phyloP scores from a whole-genome alignment of 1,140 invertebrate genomes.

The Bombus confusus region DNA sequence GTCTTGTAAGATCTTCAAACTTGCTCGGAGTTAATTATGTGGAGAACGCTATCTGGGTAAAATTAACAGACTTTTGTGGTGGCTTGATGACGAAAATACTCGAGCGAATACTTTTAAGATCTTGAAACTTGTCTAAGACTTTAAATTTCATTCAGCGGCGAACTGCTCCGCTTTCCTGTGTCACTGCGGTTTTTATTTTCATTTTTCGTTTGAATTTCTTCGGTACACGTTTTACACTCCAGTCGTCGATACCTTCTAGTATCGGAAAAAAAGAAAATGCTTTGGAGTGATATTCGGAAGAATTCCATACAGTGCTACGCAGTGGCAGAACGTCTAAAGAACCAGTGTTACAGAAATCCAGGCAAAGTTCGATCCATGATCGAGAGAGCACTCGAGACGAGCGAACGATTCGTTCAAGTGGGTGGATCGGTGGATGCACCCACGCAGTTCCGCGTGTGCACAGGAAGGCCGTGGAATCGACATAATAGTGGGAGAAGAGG shows the following conservation, averaged over 20 bases:
- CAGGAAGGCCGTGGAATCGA: constrained; percentile 29
- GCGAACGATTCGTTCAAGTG: constrained; percentile 35
- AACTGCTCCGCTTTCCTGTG: too few relatives aligned
- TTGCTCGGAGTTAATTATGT: neutral
- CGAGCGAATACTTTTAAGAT: neutral
- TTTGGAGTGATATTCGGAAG: neutral
- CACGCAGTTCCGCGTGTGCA: constrained; percentile 53
- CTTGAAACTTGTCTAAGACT: neutral
- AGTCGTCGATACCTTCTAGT: neutral
- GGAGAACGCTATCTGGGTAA: neutral
- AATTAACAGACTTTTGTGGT: neutral
- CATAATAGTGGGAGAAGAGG: constrained; percentile 48
- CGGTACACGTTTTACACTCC: neutral
- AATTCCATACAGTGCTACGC: neutral
- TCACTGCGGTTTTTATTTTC: too few relatives aligned
- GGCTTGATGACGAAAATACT: neutral
- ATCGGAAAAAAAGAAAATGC: neutral
- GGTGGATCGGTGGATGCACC: constrained; percentile 56
- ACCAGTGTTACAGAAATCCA: neutral
- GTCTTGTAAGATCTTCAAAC: neutral
- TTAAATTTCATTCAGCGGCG: neutral
- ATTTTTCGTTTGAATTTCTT: neutral
- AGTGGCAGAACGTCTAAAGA: neutral
- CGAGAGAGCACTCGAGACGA: neutral
- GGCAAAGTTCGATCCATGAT: constrained; percentile 22